Conservation (phyloP, 2,888 invertebrate genomes). For the Drosophila neotestacea region DNA sequence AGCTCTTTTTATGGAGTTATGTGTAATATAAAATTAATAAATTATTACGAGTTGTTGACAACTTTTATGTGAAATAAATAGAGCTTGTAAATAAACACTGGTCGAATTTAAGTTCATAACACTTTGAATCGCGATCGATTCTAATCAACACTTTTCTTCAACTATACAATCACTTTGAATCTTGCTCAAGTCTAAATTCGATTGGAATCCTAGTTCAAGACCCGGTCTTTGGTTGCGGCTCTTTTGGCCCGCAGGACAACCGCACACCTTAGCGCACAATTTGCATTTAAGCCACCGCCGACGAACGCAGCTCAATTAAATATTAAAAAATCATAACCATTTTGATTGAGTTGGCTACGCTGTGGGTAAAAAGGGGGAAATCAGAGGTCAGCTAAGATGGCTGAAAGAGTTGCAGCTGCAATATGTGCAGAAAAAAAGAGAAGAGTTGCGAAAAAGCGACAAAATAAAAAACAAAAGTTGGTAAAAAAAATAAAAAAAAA, state of each 20-base stretch:
- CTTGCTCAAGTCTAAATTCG: too few species aligned
- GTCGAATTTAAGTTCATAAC: too few species aligned
- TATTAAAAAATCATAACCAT: slow-evolving; percentile 77
- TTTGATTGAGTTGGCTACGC: slow-evolving; percentile 29
- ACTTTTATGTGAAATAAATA: too few species aligned
- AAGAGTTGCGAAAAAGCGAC: slow-evolving; percentile 1
- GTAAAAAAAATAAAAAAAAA: slow-evolving; percentile 32
- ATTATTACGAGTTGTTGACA: too few species aligned
- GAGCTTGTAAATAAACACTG: too few species aligned
- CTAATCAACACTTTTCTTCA: slow-evolving; percentile 25
- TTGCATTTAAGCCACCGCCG: slow-evolving; percentile 76
- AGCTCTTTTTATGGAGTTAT: too few species aligned
- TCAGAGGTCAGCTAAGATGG: slow-evolving; percentile 46
- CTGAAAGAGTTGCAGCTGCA: slow-evolving; percentile 30
- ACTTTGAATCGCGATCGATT: too few species aligned
- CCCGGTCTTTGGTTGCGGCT: not conserved
- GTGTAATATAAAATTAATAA: too few species aligned
- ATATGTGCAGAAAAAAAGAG: slow-evolving; percentile 21
- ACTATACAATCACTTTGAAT: not conserved
- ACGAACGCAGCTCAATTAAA: slow-evolving; percentile 73
- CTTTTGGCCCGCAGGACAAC: slow-evolving; percentile 51
- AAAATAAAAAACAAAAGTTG: slow-evolving; percentile 24
- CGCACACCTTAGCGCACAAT: slow-evolving; percentile 79
- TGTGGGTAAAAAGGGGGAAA: not conserved
- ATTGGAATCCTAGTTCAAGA: not conserved